Conservation (phyloP, 2,888 invertebrate species). For the Bellardia pandia region DNA sequence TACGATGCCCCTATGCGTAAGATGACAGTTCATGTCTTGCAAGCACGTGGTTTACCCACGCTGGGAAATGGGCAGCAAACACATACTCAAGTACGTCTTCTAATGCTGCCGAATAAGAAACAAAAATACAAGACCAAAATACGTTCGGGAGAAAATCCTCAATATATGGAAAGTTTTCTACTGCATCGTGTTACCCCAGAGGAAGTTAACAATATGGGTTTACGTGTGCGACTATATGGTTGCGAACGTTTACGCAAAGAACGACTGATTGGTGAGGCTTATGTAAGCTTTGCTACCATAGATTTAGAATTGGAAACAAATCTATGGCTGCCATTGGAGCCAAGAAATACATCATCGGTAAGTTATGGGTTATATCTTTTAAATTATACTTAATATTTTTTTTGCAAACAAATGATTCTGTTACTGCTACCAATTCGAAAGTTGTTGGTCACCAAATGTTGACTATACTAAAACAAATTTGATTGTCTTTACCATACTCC, state of each 20-base stretch:
- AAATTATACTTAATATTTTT: not conserved
- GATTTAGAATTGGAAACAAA: slow-evolving; percentile 96
- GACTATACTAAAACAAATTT: too few relatives aligned
- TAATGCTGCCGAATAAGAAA: slow-evolving; percentile 95
- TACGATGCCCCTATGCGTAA: slow-evolving; percentile 96
- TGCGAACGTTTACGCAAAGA: slow-evolving; percentile 97
- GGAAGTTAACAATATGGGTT: slow-evolving; percentile 96
- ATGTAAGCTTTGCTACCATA: slow-evolving; percentile 94
- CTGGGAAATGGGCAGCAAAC: slow-evolving; percentile 88
- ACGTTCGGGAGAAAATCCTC: slow-evolving; percentile 94
- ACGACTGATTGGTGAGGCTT: slow-evolving; percentile 94
- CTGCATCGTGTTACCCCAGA: slow-evolving; percentile 96
- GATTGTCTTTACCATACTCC: too few relatives aligned
- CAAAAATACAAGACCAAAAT: slow-evolving; percentile 98
- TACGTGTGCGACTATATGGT: slow-evolving; percentile 95
- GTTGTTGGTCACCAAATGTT: too few relatives aligned
- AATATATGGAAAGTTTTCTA: slow-evolving; percentile 95
- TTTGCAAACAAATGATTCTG: too few relatives aligned
- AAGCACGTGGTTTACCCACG: slow-evolving; percentile 92
- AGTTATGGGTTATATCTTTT: slow-evolving; percentile 72
- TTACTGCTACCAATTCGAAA: too few relatives aligned
- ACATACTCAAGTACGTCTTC: slow-evolving; percentile 91
- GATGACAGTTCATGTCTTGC: slow-evolving; percentile 96
- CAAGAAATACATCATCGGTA: slow-evolving; percentile 87
- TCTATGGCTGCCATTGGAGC: slow-evolving; percentile 94